phyloP scores from a whole-genome alignment of 1,140 invertebrate genomes.

The Parasteatoda tepidariorum region DNA sequence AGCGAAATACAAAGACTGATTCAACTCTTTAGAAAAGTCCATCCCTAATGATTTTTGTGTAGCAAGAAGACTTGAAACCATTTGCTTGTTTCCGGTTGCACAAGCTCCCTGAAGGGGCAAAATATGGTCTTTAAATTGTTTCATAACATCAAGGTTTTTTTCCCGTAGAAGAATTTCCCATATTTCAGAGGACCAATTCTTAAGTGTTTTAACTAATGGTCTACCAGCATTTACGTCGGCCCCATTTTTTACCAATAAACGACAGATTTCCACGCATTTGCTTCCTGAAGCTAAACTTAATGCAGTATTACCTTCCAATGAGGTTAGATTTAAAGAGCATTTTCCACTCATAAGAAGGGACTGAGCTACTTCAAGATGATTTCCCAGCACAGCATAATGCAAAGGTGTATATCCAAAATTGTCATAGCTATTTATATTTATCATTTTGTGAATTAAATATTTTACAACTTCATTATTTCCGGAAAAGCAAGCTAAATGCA shows the following conservation, averaged over 20 bases:
- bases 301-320: neutral
- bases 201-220: neutral
- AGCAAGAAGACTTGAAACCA: neutral
- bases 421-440: neutral
- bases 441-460: neutral
- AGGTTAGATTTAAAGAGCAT: conserved; percentile 10
- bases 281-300: neutral
- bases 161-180: neutral
- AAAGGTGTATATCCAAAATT: conserved; percentile 68
- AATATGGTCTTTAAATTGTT: neutral
- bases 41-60: too few species aligned
- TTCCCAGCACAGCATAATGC: conserved; percentile 81
- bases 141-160: neutral
- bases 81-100: neutral
- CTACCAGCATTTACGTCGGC: neutral
- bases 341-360: too few species aligned
- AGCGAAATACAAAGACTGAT: neutral
- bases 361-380: conserved; percentile 26
- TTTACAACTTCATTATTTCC: neutral
- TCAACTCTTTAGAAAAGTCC: too few species aligned
- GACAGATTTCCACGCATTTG: neutral
- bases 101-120: too few species aligned
- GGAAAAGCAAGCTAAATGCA: neutral
- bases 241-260: neutral
- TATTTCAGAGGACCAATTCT: too few species aligned